Conservation (phyloP, 1,140 invertebrate genomes). For the Drosophila bocki region DNA sequence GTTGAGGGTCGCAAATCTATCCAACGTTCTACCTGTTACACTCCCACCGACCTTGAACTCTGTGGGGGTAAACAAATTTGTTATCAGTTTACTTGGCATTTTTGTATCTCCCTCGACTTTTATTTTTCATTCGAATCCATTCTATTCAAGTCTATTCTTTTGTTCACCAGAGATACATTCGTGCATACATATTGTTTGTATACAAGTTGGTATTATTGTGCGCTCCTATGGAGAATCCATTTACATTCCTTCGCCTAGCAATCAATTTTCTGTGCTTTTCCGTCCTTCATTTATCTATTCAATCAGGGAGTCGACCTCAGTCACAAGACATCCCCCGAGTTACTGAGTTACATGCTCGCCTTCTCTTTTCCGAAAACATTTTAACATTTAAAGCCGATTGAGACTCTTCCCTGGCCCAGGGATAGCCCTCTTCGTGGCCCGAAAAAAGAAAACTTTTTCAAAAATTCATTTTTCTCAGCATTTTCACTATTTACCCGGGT, state of each 20-base stretch:
- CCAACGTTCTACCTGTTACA: conserved; percentile 19
- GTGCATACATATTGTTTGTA: background rate
- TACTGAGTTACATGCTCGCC: background rate
- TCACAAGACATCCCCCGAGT: conserved; percentile 27
- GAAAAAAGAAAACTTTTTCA: conserved; percentile 29
- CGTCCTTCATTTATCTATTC: conserved; percentile 60
- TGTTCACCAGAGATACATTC: conserved; percentile 2
- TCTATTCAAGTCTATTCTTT: conserved; percentile 47
- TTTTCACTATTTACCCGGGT: conserved; percentile 34
- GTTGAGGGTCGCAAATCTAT: background rate
- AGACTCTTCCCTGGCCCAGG: conserved; percentile 5
- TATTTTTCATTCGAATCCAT: conserved; percentile 24
- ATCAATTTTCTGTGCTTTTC: conserved; percentile 49
- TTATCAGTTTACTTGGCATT: conserved; percentile 48
- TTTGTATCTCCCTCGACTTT: conserved; percentile 11
- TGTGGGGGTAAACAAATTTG: conserved; percentile 43
- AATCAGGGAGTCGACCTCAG: conserved; percentile 68
- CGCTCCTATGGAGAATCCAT: conserved; percentile 28
- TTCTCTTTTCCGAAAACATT: conserved; percentile 14
- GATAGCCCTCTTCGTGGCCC: background rate
- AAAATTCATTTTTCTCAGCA: conserved; percentile 51
- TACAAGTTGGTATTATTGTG: conserved; percentile 36
- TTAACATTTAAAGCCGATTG: conserved; percentile 39
- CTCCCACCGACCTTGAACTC: conserved; percentile 32
- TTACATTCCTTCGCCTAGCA: conserved; percentile 42